Evolutionary conservation across 2,113 vertebrate species (phyloP), one percentile per base, ranked within the genome.

Genomic region (Tragelaphus imberbis): DNA sequence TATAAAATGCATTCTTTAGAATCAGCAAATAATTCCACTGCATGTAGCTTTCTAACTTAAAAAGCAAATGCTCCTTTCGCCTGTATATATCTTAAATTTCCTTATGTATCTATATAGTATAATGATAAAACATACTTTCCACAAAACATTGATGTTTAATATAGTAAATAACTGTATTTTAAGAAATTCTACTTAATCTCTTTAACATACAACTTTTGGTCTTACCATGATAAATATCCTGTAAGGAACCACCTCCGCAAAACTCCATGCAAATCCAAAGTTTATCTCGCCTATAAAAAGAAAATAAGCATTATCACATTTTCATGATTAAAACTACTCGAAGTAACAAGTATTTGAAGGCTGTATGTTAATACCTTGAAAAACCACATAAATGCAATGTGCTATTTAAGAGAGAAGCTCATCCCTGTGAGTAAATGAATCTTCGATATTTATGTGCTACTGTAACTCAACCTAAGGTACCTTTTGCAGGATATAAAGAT

Each of bases 231-330:
- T 99, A 99, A 98, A 99, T 99, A 97, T 99, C 99, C 95, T 99
- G 99, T 91, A 99, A 98, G 96, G 99, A 99, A 84, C 99, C 99
- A 97, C 99, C 99, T 96, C 99, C 99, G 98, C 99, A 99, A 98
- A 99, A 99, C 97, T 99, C 99, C 99, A 99, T 99, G 98, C 99
- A 99, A 98, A 99, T 99, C 99, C 99, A 99, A 90, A 99, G 99
- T 98, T 99, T 99, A 99, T 99, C 99, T 98, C 99, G 99, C 98
- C 99, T 99, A 95, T 88, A 98, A 97, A 98, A 79, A 93, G 97
- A 98, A 98, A 98, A 81, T 90, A 96, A 59, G 90, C 58, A 98
- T 84, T 36, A 84, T 89, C 75, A 96, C 71, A 96, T 89, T 87
- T 94, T 96, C 82, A 94, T 17, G 56, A 92, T 90, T 90, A 95